Evolutionary conservation across 2,797 vertebrate species (phyloP), one percentile per base, ranked within the genome.

Genomic region (Malurus leucopterus): DNA sequence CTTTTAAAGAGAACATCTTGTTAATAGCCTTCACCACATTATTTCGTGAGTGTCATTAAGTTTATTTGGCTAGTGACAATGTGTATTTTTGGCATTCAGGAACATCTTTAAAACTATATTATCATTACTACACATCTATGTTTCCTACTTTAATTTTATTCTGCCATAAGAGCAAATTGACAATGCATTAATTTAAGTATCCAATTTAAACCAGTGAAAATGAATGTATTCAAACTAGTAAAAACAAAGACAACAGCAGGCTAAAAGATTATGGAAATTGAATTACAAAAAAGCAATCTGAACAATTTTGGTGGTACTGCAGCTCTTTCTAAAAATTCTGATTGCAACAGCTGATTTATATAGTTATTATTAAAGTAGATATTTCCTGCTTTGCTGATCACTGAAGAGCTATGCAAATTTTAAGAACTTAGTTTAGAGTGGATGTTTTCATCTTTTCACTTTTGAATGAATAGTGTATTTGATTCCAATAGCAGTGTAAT

Each of bases 101-200:
- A 89, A 9, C 62, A 86, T 94, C 93, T 94, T 84, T 93, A 92
- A 86, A 84, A 88, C 54, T 88, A 21, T 59, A 75, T 88, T 88
- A 86, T 94, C 71, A 4, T 95, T 96, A 90, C 30, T 22, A 84
- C 49, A 58, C 80, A 90, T 91, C 54, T 81, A 82, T 90, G 79
- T 92, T 96, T 95, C 69, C 91, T 92, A 91, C 23, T 96, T 96
- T 92, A 77, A 94, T 94, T 94, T 95, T 91, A 94, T 93, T 85
- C 84, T 94, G 81, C 91, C 57, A 67, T 95, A 95, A 96, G 69
- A 93, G 57, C 36, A 95, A 96, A 96, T 86, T 96, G 93, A 90
- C 91, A 96, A 92, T 92, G 30, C 94, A 95, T 96, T 96, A 96
- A 96, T 96, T 96, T 96, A 95, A 96, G 88, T 27, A 87, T 91